Percentiles rank a stretch among this genome's conserved stretches.
Evolutionary conservation across 2,888 invertebrate genomes (phyloP).

Genomic region (Rhagonycha lutea): DNA sequence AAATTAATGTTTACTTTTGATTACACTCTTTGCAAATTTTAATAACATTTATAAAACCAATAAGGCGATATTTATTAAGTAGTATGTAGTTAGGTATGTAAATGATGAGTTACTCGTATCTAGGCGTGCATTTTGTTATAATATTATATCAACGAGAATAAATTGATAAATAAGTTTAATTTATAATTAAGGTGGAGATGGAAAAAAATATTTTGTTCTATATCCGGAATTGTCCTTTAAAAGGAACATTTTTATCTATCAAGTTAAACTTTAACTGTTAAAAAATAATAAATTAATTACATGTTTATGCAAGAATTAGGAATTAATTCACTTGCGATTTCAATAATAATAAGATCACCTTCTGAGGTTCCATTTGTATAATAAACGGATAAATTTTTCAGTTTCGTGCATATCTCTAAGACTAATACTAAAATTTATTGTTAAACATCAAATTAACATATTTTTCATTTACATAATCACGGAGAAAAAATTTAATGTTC

Average conservation of each 20-base stretch:
- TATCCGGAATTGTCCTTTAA: not conserved
- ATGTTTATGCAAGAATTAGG: not conserved
- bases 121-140: not conserved
- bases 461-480: not conserved
- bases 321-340: not conserved
- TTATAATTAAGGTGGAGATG: too few species aligned
- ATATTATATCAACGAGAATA: too few species aligned
- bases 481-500: not conserved
- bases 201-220: too few species aligned
- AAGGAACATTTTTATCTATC: not conserved
- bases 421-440: not conserved
- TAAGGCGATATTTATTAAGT: not conserved
- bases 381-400: not conserved
- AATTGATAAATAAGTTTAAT: too few species aligned
- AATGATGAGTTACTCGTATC: not conserved
- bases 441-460: not conserved
- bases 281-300: not conserved
- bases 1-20: not conserved
- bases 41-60: not conserved
- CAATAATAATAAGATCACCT: not conserved
- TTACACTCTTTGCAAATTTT: not conserved
- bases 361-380: not conserved
- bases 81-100: not conserved
- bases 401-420: not conserved
- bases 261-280: not conserved